Percentiles rank a stretch among this genome's conserved stretches.
Conservation (phyloP, 2,888 invertebrate genomes). For the Abrostola tripartita region DNA sequence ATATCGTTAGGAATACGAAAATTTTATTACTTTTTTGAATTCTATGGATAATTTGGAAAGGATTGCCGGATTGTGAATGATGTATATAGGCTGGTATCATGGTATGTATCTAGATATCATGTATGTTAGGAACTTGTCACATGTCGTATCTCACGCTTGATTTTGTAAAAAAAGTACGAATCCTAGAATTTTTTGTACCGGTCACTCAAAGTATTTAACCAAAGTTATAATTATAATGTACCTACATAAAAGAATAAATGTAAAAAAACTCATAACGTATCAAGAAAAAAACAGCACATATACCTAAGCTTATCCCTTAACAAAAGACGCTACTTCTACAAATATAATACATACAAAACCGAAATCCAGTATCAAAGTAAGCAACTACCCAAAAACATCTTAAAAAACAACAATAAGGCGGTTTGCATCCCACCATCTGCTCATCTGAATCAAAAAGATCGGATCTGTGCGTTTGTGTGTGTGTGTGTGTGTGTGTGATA, state of each 20-base stretch:
- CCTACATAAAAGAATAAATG: no score
- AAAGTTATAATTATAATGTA: no score
- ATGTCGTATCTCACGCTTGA: no score
- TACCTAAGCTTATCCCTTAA: not conserved
- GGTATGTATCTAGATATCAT: no score
- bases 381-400: constrained; percentile 26
- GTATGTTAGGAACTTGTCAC: no score
- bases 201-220: no score
- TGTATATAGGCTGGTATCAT: no score
- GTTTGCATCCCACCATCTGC: constrained; percentile 54
- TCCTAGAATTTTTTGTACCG: no score
- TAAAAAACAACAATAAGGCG: constrained; percentile 46
- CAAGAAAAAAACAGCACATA: not conserved
- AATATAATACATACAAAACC: constrained; percentile 23
- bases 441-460: constrained; percentile 48
- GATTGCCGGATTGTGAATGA: not conserved
- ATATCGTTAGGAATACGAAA: constrained; percentile 17
- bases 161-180: no score
- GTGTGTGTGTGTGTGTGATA: constrained; percentile 44
- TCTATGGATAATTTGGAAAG: not conserved
- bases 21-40: constrained; percentile 12
- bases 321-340: not conserved
- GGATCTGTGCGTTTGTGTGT: constrained; percentile 43
- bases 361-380: constrained; percentile 3
- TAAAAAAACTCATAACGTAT: no score